Evolutionary conservation across 2,113 vertebrate genomes (phyloP), one percentile per base, ranked within the genome.

Genomic region (Ammodytes dubius): DNA sequence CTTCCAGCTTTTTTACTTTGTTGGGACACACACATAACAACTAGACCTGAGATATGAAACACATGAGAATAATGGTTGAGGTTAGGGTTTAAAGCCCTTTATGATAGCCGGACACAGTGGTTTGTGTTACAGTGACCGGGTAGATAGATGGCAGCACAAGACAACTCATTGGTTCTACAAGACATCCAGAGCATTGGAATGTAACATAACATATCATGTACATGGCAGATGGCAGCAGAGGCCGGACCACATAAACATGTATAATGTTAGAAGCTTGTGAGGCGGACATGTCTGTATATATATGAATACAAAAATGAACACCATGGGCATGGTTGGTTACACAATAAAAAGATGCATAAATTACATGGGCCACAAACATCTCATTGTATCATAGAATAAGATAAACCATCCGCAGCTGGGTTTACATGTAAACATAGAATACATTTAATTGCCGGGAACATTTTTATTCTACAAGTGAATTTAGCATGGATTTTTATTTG

Each of bases 401-500:
- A 65, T 45, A 12, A 40, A 59, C 52, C 53, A 68, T 75, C 6
- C 52, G 66, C 70, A 78, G 59, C 57, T n/a, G 73, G 37, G 39
- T 47, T 79, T 79, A 47, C 75, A 82, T 77, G 65, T 35, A 68
- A 27, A 79, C 56, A 42, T 73, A 27, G 74, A 77, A 70, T 64
- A 46, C 63, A 59, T 75, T 77, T 81, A 86, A 85, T 68, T 74
- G 60, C 50, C 56, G 63, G 74, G 52, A 74, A 73, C 40, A 59
- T 50, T 39, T 56, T 40, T 71, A 27, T 75, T 75, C 47, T 65
- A 43, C 12, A 46, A 71, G 27, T 70, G 65, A 79, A 78, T 60
- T 53, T 40, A 74, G 71, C 63, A 82, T 81, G 65, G 80, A 78
- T 86, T 89, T 27, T 70, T 84, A 81, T 86, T 85, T 77, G 79